Percentiles rank a stretch among this genome's conserved stretches.
Conservation (phyloP, 2,797 vertebrate species). For the Neostethus bicornis region DNA sequence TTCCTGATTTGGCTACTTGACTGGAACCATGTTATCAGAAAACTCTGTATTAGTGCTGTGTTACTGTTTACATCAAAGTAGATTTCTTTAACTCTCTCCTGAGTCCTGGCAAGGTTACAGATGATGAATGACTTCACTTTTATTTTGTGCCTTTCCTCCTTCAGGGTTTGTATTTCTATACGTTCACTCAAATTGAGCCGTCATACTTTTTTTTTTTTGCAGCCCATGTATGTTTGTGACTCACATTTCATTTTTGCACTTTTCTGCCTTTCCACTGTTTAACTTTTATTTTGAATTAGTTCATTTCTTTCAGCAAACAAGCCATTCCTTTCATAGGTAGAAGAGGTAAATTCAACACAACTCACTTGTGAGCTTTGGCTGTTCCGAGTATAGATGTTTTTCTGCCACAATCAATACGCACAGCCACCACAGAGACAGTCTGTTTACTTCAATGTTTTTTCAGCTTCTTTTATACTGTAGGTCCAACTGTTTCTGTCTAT, state of each 20-base stretch:
- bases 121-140: conserved; percentile 53
- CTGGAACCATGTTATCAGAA: conserved; percentile 12
- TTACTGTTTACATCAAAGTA: conserved; percentile 36
- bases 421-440: conserved; percentile 15
- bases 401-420: conserved; percentile 25
- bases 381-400: conserved; percentile 17
- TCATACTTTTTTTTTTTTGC: conserved; percentile 7
- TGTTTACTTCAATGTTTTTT: conserved; percentile 11
- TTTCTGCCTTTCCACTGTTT: conserved; percentile 3
- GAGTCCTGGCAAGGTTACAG: conserved; percentile 48
- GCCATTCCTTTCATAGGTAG: neutral
- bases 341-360: conserved; percentile 1
- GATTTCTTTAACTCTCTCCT: conserved; percentile 29
- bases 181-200: conserved; percentile 26
- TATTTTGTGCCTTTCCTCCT: conserved; percentile 23
- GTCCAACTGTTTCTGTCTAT: conserved; percentile 22
- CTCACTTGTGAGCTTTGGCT: neutral
- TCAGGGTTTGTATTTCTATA: conserved; percentile 30
- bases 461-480: conserved; percentile 4
- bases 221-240: conserved; percentile 5
- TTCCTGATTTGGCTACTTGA: conserved; percentile 19
- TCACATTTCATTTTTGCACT: neutral
- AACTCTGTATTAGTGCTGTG: neutral
- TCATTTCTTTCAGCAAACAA: neutral
- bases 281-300: neutral